Evolutionary conservation across 2,797 vertebrate genomes (phyloP).

Genomic region (Scarus forsteni): DNA sequence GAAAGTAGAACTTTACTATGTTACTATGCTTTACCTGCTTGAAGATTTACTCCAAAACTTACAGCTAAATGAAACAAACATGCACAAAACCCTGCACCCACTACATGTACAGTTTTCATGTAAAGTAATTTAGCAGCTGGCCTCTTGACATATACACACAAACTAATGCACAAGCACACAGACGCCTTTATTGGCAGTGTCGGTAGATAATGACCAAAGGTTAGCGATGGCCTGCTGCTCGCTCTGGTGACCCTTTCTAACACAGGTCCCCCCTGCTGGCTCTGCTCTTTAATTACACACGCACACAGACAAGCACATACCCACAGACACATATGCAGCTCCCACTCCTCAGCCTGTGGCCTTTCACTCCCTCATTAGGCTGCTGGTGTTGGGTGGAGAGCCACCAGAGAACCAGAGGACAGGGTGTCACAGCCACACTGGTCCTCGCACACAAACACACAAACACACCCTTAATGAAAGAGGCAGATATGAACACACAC

Average conservation of each 20-base stretch:
- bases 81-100: constrained; percentile 20
- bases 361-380: constrained; percentile 82
- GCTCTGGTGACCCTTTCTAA: constrained; percentile 77
- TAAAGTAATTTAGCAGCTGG: constrained; percentile 51
- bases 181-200: constrained; percentile 65
- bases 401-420: constrained; percentile 65
- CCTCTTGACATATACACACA: constrained; percentile 47
- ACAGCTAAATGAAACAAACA: constrained; percentile 37
- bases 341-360: constrained; percentile 62
- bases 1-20: constrained; percentile 1
- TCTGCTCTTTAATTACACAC: constrained; percentile 79
- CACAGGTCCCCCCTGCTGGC: constrained; percentile 73
- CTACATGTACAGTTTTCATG: constrained; percentile 31
- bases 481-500: constrained; percentile 42
- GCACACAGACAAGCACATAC: constrained; percentile 30
- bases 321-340: constrained; percentile 51
- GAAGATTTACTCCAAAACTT: not conserved
- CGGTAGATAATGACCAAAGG: constrained; percentile 79
- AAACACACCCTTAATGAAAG: constrained; percentile 38
- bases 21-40: too few relatives aligned
- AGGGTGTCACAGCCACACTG: constrained; percentile 51
- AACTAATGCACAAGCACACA: constrained; percentile 28
- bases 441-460: constrained; percentile 17
- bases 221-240: constrained; percentile 77
- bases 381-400: constrained; percentile 72